A percentile compares a stretch with the other conserved stretches of the same genome.
Evolutionary conservation across 2,113 vertebrate species (phyloP).

Genomic region (Clarias magur): DNA sequence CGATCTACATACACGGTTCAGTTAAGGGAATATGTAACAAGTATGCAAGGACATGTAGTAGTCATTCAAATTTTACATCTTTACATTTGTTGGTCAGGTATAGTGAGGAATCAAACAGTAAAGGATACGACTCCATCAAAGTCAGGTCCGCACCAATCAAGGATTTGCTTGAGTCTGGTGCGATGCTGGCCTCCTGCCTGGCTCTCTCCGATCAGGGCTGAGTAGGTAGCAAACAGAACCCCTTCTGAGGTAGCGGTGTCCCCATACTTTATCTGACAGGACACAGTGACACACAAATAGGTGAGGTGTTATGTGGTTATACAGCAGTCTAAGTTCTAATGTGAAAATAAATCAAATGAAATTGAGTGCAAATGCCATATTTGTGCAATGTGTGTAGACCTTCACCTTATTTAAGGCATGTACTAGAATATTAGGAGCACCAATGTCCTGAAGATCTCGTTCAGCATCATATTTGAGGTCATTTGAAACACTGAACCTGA

Average conservation of each 20-base stretch:
- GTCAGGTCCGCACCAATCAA: slow-evolving; percentile 92
- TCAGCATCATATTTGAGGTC: slow-evolving; percentile 97
- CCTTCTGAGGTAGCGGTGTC: slow-evolving; percentile 99
- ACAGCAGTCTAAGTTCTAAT: neutral
- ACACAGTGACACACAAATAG: neutral
- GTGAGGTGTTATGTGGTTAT: neutral
- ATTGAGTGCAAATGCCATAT: neutral
- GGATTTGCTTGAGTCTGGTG: slow-evolving; percentile 91
- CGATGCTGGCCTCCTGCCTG: slow-evolving; percentile 93
- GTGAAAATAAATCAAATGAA: neutral
- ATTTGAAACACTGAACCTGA: slow-evolving; percentile 98
- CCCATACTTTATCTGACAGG: slow-evolving; percentile 91
- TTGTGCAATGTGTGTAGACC: neutral
- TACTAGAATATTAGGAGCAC: slow-evolving; percentile 85
- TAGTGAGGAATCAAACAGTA: slow-evolving; percentile 1
- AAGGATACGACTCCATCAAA: slow-evolving; percentile 98
- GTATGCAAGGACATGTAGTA: neutral
- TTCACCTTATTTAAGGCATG: slow-evolving; percentile 96
- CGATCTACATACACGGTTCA: slow-evolving; percentile 75
- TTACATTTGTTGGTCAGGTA: neutral
- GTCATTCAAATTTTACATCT: neutral
- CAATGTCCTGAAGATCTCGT: slow-evolving; percentile 94
- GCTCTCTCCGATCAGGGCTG: slow-evolving; percentile 96
- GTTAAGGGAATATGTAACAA: slow-evolving; percentile 74
- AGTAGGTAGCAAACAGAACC: slow-evolving; percentile 96